Evolutionary conservation across 2,113 vertebrate genomes (phyloP), one percentile per base, ranked within the genome.

Genomic region (Bothrops jararaca): DNA sequence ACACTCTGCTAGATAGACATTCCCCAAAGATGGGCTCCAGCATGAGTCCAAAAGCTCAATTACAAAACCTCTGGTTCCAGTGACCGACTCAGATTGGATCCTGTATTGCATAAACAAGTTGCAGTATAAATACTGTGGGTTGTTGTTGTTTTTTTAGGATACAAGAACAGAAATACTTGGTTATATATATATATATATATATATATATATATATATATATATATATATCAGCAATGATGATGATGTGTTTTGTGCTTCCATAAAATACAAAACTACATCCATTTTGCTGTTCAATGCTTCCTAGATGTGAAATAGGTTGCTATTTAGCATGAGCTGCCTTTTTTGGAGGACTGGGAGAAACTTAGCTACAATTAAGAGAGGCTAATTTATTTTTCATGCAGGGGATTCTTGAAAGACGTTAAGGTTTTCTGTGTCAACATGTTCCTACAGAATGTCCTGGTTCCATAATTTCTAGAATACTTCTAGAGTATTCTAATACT

Each of bases 71-170:
- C 48, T 50, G 48, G 48, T 50, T 50, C 48, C 1, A 1, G 48
- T 9, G 48, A 9, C 48, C 1, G 8, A 50, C 48, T 50, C 1
- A 50, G 48, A 50, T 50, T 50, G 48, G 8, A 50, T 50, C 48
- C 48, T 50, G 1, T 50, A 50, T 9, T 50, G 48, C 48, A 9
- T 50, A 50, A 50, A 50, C 48, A 50, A 94, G 80, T 20, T n/a
- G 20, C 29, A 89, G 86, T 69, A 74, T 53, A 93, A 92, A 0
- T 0, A 5, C 0, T 88, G 85, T 45, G 42, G 42, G 42, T 42
- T 42, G 69, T 9, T 48, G 6, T 1, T 48, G 93, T 96, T 94
- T 93, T 56, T 80, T 64, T 54, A 92, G 58, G 29, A 18, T 22
- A 56, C 54, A 56, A 56, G 18, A 1, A 56, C 54, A 20, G 54